These are phyloP conservation scores for Parambassis ranga DNA, from an alignment of 2,797 vertebrate species.

Conservation along the genomic window DNA sequence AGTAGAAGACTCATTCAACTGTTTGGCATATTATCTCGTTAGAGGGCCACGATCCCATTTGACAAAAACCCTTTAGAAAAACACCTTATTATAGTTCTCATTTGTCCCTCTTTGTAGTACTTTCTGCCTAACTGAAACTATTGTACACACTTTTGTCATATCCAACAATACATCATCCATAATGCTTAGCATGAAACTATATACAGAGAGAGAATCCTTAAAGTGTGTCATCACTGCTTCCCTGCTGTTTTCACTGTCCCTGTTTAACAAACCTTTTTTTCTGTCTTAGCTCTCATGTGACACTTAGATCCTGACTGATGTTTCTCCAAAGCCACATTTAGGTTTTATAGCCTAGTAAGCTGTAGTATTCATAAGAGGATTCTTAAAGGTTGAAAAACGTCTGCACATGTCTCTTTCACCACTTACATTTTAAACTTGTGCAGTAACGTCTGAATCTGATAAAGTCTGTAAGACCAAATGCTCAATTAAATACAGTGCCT, in stretches of 20 bases:
- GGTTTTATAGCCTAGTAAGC: background rate
- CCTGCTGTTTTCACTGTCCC: conserved; percentile 17
- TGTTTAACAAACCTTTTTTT: conserved; percentile 6
- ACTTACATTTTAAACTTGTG: background rate
- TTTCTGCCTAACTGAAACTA: background rate
- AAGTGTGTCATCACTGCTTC: conserved; percentile 11
- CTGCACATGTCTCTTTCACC: background rate
- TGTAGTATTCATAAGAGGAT: background rate
- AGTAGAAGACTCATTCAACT: conserved; percentile 20
- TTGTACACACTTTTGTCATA: background rate
- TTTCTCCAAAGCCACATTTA: background rate
- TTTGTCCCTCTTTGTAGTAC: background rate
- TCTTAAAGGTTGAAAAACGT: background rate
- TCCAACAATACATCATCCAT: conserved; percentile 31
- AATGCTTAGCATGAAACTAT: conserved; percentile 17
- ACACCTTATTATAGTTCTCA: background rate
- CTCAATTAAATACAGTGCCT: background rate
- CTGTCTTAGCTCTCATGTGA: background rate
- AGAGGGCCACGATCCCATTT: conserved; percentile 5
- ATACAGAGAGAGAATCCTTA: conserved; percentile 7
- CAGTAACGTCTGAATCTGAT: background rate
- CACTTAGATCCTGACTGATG: no score
- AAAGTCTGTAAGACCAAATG: background rate
- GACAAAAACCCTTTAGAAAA: background rate
- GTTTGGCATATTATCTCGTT: conserved; percentile 37